phyloP scores from a whole-genome alignment of 2,797 vertebrate species.

The Lerista edwardsae region DNA sequence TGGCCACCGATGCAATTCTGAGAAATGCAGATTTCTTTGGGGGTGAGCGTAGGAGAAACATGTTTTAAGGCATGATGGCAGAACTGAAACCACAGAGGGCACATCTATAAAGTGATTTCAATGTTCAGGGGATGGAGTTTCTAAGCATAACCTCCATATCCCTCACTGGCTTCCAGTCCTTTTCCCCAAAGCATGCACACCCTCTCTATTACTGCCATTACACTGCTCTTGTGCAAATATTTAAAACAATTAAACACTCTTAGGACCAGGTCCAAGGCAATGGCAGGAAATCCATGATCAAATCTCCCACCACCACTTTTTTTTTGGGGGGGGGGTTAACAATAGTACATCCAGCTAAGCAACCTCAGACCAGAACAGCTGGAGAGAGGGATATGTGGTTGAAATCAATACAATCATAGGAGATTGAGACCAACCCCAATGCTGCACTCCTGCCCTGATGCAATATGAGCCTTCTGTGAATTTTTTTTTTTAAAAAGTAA shows the following conservation, averaged over 20 bases:
- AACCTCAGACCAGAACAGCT: background rate
- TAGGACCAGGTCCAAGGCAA: background rate
- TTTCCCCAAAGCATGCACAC: background rate
- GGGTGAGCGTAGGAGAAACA: background rate
- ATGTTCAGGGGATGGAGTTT: background rate
- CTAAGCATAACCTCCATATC: background rate
- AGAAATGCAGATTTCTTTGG: background rate
- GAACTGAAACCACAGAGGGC: background rate
- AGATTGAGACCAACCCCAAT: too few relatives aligned
- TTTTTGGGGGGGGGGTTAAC: too few relatives aligned
- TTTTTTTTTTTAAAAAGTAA: too few relatives aligned
- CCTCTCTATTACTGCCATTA: background rate
- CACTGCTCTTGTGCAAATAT: background rate
- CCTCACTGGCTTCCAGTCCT: background rate
- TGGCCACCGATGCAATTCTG: background rate
- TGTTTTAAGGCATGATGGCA: background rate
- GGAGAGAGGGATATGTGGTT: too few relatives aligned
- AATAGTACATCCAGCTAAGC: too few relatives aligned
- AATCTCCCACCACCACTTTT: background rate
- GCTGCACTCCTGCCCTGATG: too few relatives aligned
- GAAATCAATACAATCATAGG: background rate
- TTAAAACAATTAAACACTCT: background rate
- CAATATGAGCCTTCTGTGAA: too few relatives aligned
- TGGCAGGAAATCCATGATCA: background rate
- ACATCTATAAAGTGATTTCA: background rate